Base-by-base conservation (phyloP, 2,888 invertebrate genomes). In the Endotricha flammealis region DNA sequence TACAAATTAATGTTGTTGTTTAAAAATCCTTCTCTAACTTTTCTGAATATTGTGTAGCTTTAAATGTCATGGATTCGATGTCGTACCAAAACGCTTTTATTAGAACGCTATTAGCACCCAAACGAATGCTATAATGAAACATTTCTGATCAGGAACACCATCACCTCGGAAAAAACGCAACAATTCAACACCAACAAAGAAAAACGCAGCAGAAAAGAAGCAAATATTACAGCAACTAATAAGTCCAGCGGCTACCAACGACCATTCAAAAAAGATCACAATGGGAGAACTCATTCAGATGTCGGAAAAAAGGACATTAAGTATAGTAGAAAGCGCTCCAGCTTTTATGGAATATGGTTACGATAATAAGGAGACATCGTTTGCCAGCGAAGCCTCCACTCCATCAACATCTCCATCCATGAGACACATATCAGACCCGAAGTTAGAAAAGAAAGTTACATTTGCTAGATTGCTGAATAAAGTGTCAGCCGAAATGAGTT, bases 191-290 rank as follows among this genome's bases (percentile, higher is more conserved):
- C 93, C 93, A 12, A 91, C 92, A 6, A 92, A 91, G 82, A 92
- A 92, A 70, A 92, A 91, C 55, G 90, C 90, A 11, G 91, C 92
- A 17, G 93, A 93, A 74, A 93, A 93, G 71, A 93, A 92, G 58
- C 92, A 92, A 77, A 93, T 94, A 39, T 85, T 94, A 7, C 93
- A 94, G 64, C 93, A 93, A 59, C 78, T 94, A n/a, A 90, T 92
- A 43, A 90, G 91, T 37, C 93, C 93, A 1, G 91, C 91, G 0
- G 68, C 88, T 17, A 88, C 88, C 38, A 90, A 91, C 53, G 90
- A 91, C 38, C 88, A 78, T 53, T 79, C 90, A 4, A 88, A 89
- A 53, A 90, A 91, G 70, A 88, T 91, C 22, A 92, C 91, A 44
- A 87, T 93, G 70, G 92, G 91, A 36, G 93, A 93, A 62, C 82